Evolutionary conservation across 92 coral and sea anemone genomes (phyloP).

Genomic region (Paragorgia papillata): DNA sequence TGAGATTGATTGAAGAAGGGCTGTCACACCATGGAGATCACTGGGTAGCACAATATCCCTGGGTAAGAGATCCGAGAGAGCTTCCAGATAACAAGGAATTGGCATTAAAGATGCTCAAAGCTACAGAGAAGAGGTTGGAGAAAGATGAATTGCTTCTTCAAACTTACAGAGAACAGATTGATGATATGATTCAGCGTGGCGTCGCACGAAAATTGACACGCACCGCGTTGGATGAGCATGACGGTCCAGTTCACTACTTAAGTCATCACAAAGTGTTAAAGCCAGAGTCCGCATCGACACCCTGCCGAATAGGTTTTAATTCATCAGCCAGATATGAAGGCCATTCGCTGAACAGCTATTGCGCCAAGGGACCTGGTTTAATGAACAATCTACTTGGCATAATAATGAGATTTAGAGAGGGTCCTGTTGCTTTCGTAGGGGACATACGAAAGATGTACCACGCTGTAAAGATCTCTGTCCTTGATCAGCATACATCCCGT

Average conservation of each 20-base stretch:
- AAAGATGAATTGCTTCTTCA: conserved; percentile 5
- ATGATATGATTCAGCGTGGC: conserved; percentile 41
- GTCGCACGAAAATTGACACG: conserved; percentile 47
- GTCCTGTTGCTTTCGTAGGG: conserved; percentile 47
- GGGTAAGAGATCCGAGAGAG: conserved; percentile 53
- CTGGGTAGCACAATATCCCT: conserved; percentile 54
- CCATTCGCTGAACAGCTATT: conserved; percentile 48
- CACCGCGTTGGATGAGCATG: conserved; percentile 20
- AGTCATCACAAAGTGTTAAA: conserved; percentile 44
- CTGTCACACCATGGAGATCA: conserved; percentile 28
- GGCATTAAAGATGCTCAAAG: conserved; percentile 38
- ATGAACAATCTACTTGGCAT: conserved; percentile 54
- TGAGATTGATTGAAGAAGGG: conserved; percentile 53
- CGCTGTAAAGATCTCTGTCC: conserved; percentile 42
- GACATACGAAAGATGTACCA: conserved; percentile 47
- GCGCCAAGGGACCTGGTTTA: conserved; percentile 37
- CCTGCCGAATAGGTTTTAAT: conserved; percentile 58
- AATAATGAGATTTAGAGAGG: conserved; percentile 45
- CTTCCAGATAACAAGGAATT: conserved; percentile 47
- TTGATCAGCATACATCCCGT: conserved; percentile 58
- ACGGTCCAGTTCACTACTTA: conserved; percentile 52
- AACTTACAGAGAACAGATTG: conserved; percentile 30
- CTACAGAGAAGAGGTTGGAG: conserved; percentile 43
- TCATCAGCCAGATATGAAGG: conserved; percentile 54
- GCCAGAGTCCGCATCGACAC: conserved; percentile 58